These are phyloP conservation scores for Potamarius usumacintae DNA, from an alignment of 2,113 vertebrate species.

Conservation along the genomic window DNA sequence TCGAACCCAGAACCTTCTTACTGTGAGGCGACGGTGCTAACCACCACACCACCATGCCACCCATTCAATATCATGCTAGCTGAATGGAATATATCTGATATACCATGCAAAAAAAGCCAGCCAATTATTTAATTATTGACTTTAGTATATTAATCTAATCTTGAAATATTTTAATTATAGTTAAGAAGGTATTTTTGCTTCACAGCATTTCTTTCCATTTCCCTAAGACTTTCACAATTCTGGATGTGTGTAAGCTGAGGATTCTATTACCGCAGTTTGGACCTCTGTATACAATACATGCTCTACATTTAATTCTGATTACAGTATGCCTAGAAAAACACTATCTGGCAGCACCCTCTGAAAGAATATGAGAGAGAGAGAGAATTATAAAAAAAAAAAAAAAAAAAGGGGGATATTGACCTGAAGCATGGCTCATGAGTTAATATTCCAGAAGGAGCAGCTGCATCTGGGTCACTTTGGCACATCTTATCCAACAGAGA, in stretches of 20 bases:
- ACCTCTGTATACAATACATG: neutral
- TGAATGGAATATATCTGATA: too few species aligned
- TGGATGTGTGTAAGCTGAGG: neutral
- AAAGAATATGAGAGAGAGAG: neutral
- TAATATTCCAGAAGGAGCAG: neutral
- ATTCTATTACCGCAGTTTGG: neutral
- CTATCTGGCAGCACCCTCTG: neutral
- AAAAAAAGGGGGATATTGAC: too few species aligned
- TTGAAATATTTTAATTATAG: too few species aligned
- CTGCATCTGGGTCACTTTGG: constrained; percentile 34
- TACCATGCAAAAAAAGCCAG: too few species aligned
- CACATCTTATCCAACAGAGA: constrained; percentile 3
- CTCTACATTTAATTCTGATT: neutral
- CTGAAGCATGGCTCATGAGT: neutral
- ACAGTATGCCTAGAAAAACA: neutral
- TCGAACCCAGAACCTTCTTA: too few species aligned
- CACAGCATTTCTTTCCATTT: neutral
- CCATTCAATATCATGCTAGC: too few species aligned
- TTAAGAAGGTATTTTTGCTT: neutral
- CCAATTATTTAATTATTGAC: too few species aligned
- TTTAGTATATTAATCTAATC: too few species aligned
- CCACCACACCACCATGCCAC: too few species aligned
- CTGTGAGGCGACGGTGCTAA: too few species aligned
- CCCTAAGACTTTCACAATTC: neutral
- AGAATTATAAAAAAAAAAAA: neutral